Percentiles rank a stretch among this genome's conserved stretches.
Conservation (phyloP, 2,888 invertebrate species). For the Latrodectus elegans region DNA sequence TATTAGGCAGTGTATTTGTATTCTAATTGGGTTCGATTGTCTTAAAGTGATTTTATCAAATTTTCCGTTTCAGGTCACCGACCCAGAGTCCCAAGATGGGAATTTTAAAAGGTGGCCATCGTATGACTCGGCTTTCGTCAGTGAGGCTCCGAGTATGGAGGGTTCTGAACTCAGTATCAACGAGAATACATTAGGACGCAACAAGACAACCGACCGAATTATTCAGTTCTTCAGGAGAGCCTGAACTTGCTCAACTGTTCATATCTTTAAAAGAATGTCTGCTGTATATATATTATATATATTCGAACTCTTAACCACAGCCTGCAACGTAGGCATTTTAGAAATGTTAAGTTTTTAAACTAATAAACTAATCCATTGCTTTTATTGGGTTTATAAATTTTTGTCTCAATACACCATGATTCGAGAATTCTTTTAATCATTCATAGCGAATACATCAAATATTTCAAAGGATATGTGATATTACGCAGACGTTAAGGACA, state of each 20-base stretch:
- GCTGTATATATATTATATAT: not conserved
- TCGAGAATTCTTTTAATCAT: too few species aligned
- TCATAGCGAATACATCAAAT: too few species aligned
- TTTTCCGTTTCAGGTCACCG: conserved; percentile 15
- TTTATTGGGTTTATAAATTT: conserved; percentile 4
- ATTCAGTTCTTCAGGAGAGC: conserved; percentile 44
- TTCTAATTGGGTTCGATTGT: not conserved
- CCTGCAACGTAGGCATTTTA: not conserved
- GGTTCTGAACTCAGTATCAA: conserved; percentile 34
- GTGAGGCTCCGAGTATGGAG: conserved; percentile 29
- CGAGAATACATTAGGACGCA: conserved; percentile 15
- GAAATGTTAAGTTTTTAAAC: conserved; percentile 42
- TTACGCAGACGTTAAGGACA: too few species aligned
- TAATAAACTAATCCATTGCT: conserved; percentile 54
- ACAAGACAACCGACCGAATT: conserved; percentile 15
- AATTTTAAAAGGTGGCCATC: conserved; percentile 60
- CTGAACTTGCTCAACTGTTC: not conserved
- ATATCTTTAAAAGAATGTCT: too few species aligned
- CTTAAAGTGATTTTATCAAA: not conserved
- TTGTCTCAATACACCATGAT: too few species aligned
- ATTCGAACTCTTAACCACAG: not conserved
- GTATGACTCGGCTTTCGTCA: conserved; percentile 48
- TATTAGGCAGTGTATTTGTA: too few species aligned
- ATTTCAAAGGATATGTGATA: too few species aligned
- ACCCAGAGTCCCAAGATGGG: conserved; percentile 34